A percentile compares a stretch with the other conserved stretches of the same genome.
Evolutionary conservation across 2,888 invertebrate genomes (phyloP).

Genomic region (Ashinkailepas kermadecensis): DNA sequence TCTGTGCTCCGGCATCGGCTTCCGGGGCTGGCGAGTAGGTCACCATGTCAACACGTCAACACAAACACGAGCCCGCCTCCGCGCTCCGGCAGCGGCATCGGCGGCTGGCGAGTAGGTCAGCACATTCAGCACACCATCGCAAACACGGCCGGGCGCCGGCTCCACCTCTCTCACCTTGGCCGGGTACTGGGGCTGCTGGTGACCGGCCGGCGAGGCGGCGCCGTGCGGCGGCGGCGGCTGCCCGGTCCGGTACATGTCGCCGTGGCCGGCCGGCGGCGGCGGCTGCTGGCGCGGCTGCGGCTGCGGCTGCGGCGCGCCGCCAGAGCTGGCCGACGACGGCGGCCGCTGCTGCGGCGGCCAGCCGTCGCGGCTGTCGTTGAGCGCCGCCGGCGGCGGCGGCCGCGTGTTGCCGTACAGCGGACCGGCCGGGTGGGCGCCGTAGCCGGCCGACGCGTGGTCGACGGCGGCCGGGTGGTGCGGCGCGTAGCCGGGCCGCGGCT

Average conservation of each 20-base stretch:
- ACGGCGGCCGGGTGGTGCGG: not conserved
- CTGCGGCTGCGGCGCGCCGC: constrained; percentile 4
- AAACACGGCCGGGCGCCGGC: constrained; percentile 7
- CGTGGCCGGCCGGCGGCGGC: constrained; percentile 21
- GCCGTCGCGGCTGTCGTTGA: constrained; percentile 32
- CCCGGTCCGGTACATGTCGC: constrained; percentile 31
- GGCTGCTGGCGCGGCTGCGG: constrained; percentile 18
- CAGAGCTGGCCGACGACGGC: constrained; percentile 9
- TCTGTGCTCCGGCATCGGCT: no score
- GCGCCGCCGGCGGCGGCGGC: constrained; percentile 38
- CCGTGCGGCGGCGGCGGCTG: constrained; percentile 28
- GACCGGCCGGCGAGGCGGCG: constrained; percentile 38
- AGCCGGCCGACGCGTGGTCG: constrained; percentile 29
- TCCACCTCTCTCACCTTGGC: constrained; percentile 26
- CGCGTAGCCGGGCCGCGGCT: constrained; percentile 23
- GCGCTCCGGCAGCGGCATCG: not conserved
- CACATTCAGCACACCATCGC: constrained; percentile 25
- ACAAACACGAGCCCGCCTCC: no score
- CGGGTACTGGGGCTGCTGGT: constrained; percentile 25
- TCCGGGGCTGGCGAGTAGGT: no score
- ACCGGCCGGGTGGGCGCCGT: constrained; percentile 31
- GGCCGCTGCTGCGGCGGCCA: constrained; percentile 24
- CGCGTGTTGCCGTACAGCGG: constrained; percentile 25
- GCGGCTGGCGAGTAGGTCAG: constrained; percentile 34
- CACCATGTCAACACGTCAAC: no score